Evolutionary conservation across 2,113 vertebrate species (phyloP).

Genomic region (Spermophilus dauricus): DNA sequence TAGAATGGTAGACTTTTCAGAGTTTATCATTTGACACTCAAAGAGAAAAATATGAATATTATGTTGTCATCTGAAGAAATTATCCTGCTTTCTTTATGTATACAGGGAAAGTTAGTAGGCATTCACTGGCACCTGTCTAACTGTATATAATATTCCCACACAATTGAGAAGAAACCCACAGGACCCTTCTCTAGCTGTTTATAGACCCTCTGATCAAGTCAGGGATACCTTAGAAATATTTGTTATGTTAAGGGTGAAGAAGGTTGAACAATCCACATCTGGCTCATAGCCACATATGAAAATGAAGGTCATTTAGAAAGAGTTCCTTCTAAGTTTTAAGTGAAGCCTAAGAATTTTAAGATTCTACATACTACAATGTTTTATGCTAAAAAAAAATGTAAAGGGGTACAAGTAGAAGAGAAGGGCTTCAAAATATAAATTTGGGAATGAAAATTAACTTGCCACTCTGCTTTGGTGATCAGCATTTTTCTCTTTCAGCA

Average conservation of each 20-base stretch:
- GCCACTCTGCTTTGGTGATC: constrained; percentile 55
- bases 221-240: constrained; percentile 45
- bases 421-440: constrained; percentile 68
- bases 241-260: neutral
- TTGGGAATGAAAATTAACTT: constrained; percentile 71
- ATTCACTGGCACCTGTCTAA: neutral
- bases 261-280: neutral
- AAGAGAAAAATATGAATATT: constrained; percentile 61
- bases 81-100: constrained; percentile 21
- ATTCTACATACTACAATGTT: neutral
- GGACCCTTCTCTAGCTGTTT: no score
- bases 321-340: neutral
- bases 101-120: constrained; percentile 25
- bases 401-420: constrained; percentile 48
- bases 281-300: neutral
- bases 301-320: constrained; percentile 24
- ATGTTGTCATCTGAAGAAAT: constrained; percentile 40
- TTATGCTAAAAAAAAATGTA: constrained; percentile 24
- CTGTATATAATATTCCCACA: neutral
- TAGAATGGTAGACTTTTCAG: neutral
- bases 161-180: neutral
- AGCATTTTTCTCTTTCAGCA: constrained; percentile 65
- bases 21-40: constrained; percentile 55
- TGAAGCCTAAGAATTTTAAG: constrained; percentile 37
- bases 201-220: neutral